Percentiles rank a stretch among this genome's conserved stretches.
Evolutionary conservation across 2,797 vertebrate species (phyloP).

Genomic region (Cyprinella venusta): DNA sequence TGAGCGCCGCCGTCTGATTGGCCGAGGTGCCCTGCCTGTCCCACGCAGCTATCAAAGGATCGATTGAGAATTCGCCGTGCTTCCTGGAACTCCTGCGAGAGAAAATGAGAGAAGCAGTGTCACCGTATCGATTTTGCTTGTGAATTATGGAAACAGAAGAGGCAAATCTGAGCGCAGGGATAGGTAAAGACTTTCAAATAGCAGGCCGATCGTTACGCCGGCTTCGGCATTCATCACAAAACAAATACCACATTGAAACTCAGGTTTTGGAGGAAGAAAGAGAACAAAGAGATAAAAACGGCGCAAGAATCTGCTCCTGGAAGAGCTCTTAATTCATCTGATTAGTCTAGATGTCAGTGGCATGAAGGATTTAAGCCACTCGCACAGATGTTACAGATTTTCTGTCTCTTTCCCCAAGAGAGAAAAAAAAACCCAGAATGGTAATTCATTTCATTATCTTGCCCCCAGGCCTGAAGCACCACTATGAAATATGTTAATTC

Average conservation of each 20-base stretch:
- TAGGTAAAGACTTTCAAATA: conserved; percentile 40
- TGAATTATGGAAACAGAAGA: conserved; percentile 40
- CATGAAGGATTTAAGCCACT: conserved; percentile 45
- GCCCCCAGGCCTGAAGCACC: conserved; percentile 38
- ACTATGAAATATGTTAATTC: conserved; percentile 56
- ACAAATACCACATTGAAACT: conserved; percentile 33
- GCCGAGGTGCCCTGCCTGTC: conserved; percentile 60
- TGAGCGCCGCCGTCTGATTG: conserved; percentile 61
- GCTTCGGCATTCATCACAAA: conserved; percentile 40
- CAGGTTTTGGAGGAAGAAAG: conserved; percentile 8
- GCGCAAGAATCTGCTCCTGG: conserved; percentile 23
- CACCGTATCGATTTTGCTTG: conserved; percentile 42
- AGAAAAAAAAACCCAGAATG: conserved; percentile 43
- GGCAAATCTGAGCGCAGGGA: conserved; percentile 21
- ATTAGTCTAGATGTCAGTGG: conserved; percentile 47
- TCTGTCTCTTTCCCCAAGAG: conserved; percentile 37
- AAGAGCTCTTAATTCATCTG: conserved; percentile 49
- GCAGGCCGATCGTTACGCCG: conserved; percentile 6
- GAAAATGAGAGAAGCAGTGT: conserved; percentile 25
- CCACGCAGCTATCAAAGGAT: conserved; percentile 71
- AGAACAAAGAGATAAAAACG: conserved; percentile 19
- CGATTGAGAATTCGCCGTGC: conserved; percentile 67
- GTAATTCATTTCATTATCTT: conserved; percentile 56
- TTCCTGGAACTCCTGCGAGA: conserved; percentile 58
- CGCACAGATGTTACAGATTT: conserved; percentile 53